phyloP scores from a whole-genome alignment of 2,113 vertebrate genomes.

The Symphodus melops region DNA sequence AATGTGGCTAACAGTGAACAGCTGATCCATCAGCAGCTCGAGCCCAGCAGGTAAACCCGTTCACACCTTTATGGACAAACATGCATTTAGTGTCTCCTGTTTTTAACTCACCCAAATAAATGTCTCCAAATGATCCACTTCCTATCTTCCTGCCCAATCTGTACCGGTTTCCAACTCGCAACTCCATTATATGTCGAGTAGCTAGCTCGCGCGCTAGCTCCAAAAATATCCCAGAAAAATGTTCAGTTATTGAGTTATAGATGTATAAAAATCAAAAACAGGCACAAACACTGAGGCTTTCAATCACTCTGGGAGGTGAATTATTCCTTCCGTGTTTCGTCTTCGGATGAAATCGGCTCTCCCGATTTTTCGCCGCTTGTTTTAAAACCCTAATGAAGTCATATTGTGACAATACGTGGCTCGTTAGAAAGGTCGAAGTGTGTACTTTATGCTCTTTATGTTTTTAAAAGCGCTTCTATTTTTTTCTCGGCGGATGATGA shows the following conservation, averaged over 20 bases:
- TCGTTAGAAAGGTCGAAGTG: conserved; percentile 58
- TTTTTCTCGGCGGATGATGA: conserved; percentile 85
- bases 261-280: conserved; percentile 14
- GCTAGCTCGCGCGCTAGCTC: conserved; percentile 74
- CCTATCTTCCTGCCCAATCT: conserved; percentile 98
- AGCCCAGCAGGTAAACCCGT: neutral
- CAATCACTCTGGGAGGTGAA: neutral
- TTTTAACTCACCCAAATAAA: conserved; percentile 91
- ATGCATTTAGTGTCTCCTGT: neutral
- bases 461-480: conserved; percentile 1
- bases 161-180: conserved; percentile 97
- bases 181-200: conserved; percentile 88
- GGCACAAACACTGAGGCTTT: neutral
- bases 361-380: conserved; percentile 86
- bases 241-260: neutral
- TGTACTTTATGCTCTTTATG: conserved; percentile 78
- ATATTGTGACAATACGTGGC: conserved; percentile 79
- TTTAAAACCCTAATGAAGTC: conserved; percentile 75
- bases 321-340: conserved; percentile 27
- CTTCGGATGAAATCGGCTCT: conserved; percentile 52
- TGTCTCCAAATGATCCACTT: conserved; percentile 97
- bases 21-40: conserved; percentile 50
- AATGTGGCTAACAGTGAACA: conserved; percentile 53
- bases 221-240: conserved; percentile 24
- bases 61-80: neutral